Evolutionary conservation across 2,888 invertebrate species (phyloP), one percentile per base, ranked within the genome.

Genomic region (Carpatolechia fugitivella): DNA sequence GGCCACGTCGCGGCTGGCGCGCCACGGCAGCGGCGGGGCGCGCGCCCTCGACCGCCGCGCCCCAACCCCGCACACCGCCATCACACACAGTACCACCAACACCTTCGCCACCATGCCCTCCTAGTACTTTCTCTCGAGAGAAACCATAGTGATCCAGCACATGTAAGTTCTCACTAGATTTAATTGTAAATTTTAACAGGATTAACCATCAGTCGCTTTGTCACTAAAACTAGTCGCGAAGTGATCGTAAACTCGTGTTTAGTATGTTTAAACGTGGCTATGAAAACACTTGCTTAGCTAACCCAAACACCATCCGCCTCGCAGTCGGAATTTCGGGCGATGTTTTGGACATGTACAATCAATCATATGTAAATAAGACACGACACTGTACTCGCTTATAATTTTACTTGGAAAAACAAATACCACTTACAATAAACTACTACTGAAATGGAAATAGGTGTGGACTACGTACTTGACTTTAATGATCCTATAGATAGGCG

Each of bases 1-100:
- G 41, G 29, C 55, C 59, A 84, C 85, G 65, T 83, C 84, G 47
- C 80, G 74, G 59, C 74, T 68, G 29, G 69, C 66, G 56, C 76
- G 65, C 24, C 63, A 35, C 51, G 55, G 54, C 13, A 56, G 35
- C 53, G 55, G 53, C n/a, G 56, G 48, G 49, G 18, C 51, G 54
- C 57, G 20, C 61, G 64, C 18, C 62, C 56, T 52, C n/a, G n/a
- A n/a, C n/a, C n/a, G n/a, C 58, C 60, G 56, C 54, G 31, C 41
- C 47, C 47, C 48, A 49, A 40, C 60, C 29, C 51, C 57, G 47
- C 52, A 51, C 49, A 36, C 41, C 47, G 55, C 40, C 64, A 52
- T 59, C 61, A 46, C 31, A 60, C 30, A 62, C 60, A 66, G 51
- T 46, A 56, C 33, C 57, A 52, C 52, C 52, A 47, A 48, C 57